Conservation (phyloP, 1,140 invertebrate genomes). For the Macrosteles quadrilineatus region DNA sequence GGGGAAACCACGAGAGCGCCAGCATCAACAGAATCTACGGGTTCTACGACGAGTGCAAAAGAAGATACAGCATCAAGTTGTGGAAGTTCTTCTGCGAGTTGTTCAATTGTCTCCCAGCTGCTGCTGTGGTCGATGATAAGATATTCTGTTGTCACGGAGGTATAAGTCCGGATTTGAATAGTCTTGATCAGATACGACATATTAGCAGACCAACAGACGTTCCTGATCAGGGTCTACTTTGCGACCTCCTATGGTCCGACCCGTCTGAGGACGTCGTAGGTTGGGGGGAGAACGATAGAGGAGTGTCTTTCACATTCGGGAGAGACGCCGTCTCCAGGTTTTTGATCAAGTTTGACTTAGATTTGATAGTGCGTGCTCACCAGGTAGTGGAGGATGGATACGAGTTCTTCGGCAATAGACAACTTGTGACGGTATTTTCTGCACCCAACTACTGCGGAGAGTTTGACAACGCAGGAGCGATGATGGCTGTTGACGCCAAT, state of each 20-base stretch:
- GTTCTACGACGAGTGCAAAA: conserved; percentile 87
- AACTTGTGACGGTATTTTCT: conserved; percentile 87
- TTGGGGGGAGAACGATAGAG: conserved; percentile 94
- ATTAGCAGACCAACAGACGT: conserved; percentile 70
- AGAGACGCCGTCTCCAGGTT: conserved; percentile 79
- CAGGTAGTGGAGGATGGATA: conserved; percentile 89
- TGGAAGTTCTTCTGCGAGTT: conserved; percentile 89
- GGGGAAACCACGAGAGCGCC: conserved; percentile 87
- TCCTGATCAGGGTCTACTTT: conserved; percentile 66
- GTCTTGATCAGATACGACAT: conserved; percentile 63
- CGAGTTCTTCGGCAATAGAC: conserved; percentile 87
- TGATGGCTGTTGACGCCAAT: conserved; percentile 65
- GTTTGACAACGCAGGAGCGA: conserved; percentile 83
- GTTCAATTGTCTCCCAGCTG: conserved; percentile 62
- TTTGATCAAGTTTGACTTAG: conserved; percentile 74
- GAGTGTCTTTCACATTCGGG: conserved; percentile 94
- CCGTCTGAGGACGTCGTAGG: conserved; percentile 66
- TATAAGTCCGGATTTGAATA: conserved; percentile 60
- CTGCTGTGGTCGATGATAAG: conserved; percentile 56
- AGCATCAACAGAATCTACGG: conserved; percentile 86
- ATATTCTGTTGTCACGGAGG: conserved; percentile 66
- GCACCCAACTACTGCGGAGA: conserved; percentile 87
- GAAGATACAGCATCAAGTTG: conserved; percentile 87
- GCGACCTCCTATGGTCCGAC: conserved; percentile 84
- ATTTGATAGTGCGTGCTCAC: conserved; percentile 78